phyloP scores from a whole-genome alignment of 2,113 vertebrate genomes.

The Grammomys surdaster region DNA sequence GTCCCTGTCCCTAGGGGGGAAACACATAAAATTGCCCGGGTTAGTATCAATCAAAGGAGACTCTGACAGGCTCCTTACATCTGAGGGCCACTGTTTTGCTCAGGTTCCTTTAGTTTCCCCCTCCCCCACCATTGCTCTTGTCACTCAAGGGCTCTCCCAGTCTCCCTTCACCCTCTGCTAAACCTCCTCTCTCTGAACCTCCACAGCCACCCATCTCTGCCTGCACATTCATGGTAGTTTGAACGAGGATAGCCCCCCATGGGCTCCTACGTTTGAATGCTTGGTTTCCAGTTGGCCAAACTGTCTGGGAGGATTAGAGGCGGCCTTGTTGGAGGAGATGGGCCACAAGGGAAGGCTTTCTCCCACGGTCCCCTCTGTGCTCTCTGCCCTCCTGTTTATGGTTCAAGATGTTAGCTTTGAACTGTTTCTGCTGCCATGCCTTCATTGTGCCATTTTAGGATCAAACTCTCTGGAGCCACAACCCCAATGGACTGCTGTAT shows the following conservation, averaged over 20 bases:
- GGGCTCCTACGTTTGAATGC: no score
- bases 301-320: not conserved
- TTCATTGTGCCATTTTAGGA: not conserved
- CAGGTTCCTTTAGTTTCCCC: not conserved
- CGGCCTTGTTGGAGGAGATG: not conserved
- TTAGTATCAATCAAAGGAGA: not conserved
- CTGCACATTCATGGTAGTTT: no score
- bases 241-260: not conserved
- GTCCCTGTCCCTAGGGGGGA: slow-evolving; percentile 73
- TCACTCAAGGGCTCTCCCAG: not conserved
- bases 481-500: not conserved
- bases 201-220: accelerated
- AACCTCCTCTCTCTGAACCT: not conserved
- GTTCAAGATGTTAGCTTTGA: no score
- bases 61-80: accelerated
- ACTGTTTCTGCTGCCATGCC: not conserved
- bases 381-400: not conserved
- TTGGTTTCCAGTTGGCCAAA: not conserved
- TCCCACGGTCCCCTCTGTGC: not conserved
- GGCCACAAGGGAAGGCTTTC: not conserved
- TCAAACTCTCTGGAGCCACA: not conserved
- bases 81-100: not conserved
- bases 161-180: not conserved
- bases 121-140: not conserved
- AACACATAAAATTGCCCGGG: slow-evolving; percentile 75